Percentiles rank a stretch among this genome's conserved stretches.
Evolutionary conservation across 2,888 invertebrate species (phyloP).

Genomic region (Apomyelois bistriatella): DNA sequence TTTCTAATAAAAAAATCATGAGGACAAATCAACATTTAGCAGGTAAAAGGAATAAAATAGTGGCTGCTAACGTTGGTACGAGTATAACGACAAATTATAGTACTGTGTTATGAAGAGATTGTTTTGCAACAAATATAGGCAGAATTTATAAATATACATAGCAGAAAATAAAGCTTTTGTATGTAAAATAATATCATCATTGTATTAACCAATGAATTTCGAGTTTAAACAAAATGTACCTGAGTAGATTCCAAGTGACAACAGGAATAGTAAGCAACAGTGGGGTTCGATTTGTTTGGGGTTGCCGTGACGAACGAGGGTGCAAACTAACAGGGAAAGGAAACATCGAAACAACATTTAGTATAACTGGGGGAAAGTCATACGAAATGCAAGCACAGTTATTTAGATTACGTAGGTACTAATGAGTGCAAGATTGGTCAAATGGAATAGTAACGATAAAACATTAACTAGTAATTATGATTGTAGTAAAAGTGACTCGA

Average conservation of each 20-base stretch:
- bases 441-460: slow-evolving; percentile 17
- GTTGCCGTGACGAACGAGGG: slow-evolving; percentile 64
- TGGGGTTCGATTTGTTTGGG: slow-evolving; percentile 54
- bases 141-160: too few relatives aligned
- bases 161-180: not conserved
- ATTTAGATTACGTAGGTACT: slow-evolving; percentile 16
- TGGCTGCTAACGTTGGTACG: too few relatives aligned
- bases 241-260: slow-evolving; percentile 1
- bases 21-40: not conserved
- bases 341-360: slow-evolving; percentile 56
- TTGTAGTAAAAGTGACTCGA: slow-evolving; percentile 64
- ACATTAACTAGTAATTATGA: slow-evolving; percentile 45
- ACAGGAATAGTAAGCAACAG: slow-evolving; percentile 38
- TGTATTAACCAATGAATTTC: not conserved
- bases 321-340: slow-evolving; percentile 51
- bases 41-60: not conserved
- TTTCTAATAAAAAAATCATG: not conserved
- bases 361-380: slow-evolving; percentile 34
- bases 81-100: too few relatives aligned
- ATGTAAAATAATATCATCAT: not conserved
- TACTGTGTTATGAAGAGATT: too few relatives aligned
- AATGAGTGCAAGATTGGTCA: slow-evolving; percentile 18
- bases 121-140: too few relatives aligned
- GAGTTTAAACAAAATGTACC: not conserved
- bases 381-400: slow-evolving; percentile 16